Evolutionary conservation across 2,113 vertebrate species (phyloP).

Genomic region (Rhagologus leucostigma): DNA sequence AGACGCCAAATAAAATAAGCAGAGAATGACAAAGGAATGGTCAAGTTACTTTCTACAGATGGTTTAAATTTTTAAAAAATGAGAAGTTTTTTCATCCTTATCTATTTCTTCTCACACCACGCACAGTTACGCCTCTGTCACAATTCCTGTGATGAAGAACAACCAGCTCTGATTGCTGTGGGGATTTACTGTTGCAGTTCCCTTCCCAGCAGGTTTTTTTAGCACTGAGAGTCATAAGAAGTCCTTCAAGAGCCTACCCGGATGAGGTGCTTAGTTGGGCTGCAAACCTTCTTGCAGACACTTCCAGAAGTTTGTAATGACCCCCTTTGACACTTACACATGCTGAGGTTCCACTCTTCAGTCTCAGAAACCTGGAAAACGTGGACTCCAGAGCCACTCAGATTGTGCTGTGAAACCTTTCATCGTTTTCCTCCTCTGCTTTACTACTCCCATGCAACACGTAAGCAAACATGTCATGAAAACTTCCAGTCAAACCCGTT

Average conservation of each 20-base stretch:
- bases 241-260: neutral
- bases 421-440: neutral
- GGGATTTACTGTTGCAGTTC: neutral
- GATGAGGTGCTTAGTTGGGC: neutral
- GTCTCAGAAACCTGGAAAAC: neutral
- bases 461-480: accelerated
- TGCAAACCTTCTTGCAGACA: neutral
- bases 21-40: neutral
- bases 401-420: neutral
- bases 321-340: neutral
- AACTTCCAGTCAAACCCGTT: neutral
- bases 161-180: neutral
- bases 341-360: neutral
- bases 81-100: neutral
- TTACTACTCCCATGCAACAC: neutral
- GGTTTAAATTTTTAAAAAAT: neutral
- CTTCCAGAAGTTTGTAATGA: neutral
- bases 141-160: neutral
- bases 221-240: neutral
- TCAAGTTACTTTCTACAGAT: neutral
- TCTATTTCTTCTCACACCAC: neutral
- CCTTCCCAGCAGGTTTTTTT: neutral
- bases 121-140: neutral
- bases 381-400: neutral
- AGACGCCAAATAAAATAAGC: neutral